Conservation (phyloP, 2,888 invertebrate genomes). For the Macropis europaea region DNA sequence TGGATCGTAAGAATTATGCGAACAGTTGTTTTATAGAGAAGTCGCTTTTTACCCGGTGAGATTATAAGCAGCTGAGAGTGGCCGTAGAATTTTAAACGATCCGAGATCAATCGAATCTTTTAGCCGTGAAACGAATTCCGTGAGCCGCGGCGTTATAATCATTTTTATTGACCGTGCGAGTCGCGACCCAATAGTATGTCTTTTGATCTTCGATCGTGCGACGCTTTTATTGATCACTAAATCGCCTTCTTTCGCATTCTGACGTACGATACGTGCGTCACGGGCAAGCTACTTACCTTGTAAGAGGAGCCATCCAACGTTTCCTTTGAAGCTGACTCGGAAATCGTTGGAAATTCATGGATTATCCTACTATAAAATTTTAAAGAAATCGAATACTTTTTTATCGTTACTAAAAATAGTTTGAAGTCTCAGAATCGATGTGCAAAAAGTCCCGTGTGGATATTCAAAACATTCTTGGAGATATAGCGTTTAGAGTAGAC, state of each 20-base stretch:
- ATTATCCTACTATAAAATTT: no score
- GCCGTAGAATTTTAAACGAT: neutral
- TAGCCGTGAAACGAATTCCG: conserved; percentile 39
- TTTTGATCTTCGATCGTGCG: conserved; percentile 7
- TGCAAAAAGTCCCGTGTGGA: no score
- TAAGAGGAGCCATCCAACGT: neutral
- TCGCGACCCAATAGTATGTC: neutral
- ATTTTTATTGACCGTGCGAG: conserved; percentile 13
- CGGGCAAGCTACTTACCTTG: neutral
- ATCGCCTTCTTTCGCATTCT: conserved; percentile 7
- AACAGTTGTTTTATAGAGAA: no score
- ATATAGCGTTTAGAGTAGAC: no score
- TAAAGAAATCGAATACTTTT: no score
- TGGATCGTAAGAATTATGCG: neutral
- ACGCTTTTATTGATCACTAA: conserved; percentile 30
- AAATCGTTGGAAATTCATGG: neutral
- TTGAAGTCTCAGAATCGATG: no score
- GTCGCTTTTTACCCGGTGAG: neutral
- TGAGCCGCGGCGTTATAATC: conserved; percentile 36
- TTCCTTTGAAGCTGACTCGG: neutral
- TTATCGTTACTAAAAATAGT: no score
- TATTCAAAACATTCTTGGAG: no score
- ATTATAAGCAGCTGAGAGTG: neutral
- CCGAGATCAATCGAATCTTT: conserved; percentile 12
- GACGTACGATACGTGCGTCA: neutral